These are phyloP conservation scores for rabbit (Oryctolagus cuniculus) DNA, from an alignment of 2,113 vertebrate species.

Conservation along the genomic window mOryCun1.1 NC_091438.1:20117501-20118000, in stretches of 20 bases:
- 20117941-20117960: background rate
- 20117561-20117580: background rate
- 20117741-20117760: too few species aligned
- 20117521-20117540: background rate
- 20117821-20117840: background rate
- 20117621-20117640: background rate
- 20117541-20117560: background rate
- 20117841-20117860: background rate
- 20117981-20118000: too few species aligned
- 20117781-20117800: background rate
- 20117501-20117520: background rate
- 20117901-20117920: background rate
- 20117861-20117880: background rate
- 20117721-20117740: background rate
- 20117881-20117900: background rate
- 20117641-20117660: background rate
- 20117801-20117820: background rate
- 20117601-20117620: background rate
- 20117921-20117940: background rate
- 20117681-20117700: background rate
- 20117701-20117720: background rate
- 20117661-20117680: background rate
- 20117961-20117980: too few species aligned
- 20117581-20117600: background rate
- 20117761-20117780: background rate